A percentile compares a stretch with the other conserved stretches of the same genome.
phyloP scores from a whole-genome alignment of 2,888 invertebrate genomes.

The Conus canariensis region DNA sequence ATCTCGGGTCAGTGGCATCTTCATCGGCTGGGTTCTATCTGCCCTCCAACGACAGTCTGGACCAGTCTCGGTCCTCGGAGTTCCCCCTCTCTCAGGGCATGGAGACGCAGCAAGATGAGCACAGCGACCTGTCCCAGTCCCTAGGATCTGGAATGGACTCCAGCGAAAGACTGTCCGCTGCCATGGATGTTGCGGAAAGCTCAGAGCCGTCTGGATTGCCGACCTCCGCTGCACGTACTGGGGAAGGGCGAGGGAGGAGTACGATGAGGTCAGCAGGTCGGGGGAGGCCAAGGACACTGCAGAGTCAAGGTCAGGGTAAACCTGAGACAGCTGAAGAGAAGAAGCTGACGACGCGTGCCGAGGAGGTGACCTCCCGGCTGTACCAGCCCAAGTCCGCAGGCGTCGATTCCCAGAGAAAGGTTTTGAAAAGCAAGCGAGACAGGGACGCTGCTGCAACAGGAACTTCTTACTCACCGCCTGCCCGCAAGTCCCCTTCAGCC shows the following conservation, averaged over 20 bases:
- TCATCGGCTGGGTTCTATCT: neutral
- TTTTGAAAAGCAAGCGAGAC: conserved; percentile 44
- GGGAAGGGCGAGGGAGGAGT: conserved; percentile 36
- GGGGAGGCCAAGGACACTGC: conserved; percentile 9
- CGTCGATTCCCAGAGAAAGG: conserved; percentile 43
- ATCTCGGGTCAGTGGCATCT: neutral
- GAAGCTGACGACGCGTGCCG: conserved; percentile 46
- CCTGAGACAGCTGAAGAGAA: conserved; percentile 48
- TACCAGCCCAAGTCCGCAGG: conserved; percentile 62
- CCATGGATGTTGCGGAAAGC: neutral
- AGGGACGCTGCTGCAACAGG: neutral
- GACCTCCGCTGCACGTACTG: neutral
- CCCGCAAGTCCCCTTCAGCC: conserved; percentile 5
- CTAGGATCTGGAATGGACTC: neutral
- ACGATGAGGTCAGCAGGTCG: conserved; percentile 29
- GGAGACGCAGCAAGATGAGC: neutral
- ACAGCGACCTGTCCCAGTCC: neutral
- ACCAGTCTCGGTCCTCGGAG: neutral
- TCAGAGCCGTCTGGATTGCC: neutral
- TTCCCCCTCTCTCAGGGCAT: neutral
- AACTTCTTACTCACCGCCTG: conserved; percentile 21
- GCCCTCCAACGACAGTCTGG: neutral
- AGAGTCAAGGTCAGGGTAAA: conserved; percentile 40
- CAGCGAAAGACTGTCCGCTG: neutral
- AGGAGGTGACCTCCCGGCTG: conserved; percentile 63